Evolutionary conservation across 2,888 invertebrate species (phyloP).

Genomic region (Stenchaetothrips biformis): DNA sequence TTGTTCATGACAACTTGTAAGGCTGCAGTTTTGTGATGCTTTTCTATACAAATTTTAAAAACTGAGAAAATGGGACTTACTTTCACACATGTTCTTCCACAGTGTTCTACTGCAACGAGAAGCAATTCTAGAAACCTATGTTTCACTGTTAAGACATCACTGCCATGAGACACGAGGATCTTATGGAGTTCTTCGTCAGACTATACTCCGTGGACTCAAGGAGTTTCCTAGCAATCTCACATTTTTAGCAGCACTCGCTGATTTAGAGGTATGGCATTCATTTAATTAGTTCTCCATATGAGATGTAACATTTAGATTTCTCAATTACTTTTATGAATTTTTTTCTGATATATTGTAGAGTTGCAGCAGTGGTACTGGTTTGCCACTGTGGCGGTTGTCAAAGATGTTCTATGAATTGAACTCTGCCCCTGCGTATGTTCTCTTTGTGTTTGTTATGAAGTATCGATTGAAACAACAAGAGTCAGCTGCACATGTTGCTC

Average conservation of each 20-base stretch:
- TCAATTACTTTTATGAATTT: not conserved
- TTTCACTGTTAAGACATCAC: slow-evolving; percentile 44
- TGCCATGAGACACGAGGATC: slow-evolving; percentile 35
- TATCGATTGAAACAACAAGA: slow-evolving; percentile 12
- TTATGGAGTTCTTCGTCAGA: slow-evolving; percentile 39
- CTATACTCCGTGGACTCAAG: slow-evolving; percentile 45
- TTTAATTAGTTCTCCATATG: too few species aligned
- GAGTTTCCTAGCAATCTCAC: slow-evolving; percentile 57
- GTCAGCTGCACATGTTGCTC: not conserved
- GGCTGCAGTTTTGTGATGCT: not conserved
- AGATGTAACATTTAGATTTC: not conserved
- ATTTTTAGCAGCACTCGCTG: slow-evolving; percentile 51
- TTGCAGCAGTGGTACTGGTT: not conserved
- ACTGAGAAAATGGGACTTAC: slow-evolving; percentile 51
- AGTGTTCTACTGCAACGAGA: slow-evolving; percentile 43
- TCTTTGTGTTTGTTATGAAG: not conserved
- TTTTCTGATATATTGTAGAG: not conserved
- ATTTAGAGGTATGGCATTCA: slow-evolving; percentile 45
- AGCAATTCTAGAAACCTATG: slow-evolving; percentile 47
- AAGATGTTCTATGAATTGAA: slow-evolving; percentile 4
- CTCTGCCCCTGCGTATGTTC: not conserved
- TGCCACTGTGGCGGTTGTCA: not conserved
- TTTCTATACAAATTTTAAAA: not conserved
- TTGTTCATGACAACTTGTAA: not conserved
- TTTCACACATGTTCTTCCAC: slow-evolving; percentile 49